phyloP scores from a whole-genome alignment of 2,797 vertebrate genomes.

The Rhodeus uyekii region DNA sequence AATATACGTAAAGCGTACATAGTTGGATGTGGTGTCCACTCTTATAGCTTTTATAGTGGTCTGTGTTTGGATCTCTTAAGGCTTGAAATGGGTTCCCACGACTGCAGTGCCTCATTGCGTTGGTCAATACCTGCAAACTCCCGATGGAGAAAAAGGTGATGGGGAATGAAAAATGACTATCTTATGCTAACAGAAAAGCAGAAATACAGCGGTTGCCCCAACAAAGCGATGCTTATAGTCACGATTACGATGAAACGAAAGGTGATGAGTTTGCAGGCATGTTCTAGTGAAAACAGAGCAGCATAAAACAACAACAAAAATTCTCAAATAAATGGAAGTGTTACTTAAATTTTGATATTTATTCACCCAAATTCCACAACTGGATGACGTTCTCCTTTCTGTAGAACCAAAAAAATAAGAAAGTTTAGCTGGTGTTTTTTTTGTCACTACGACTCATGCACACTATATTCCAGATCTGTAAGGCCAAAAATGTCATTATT shows the following conservation, averaged over 20 bases:
- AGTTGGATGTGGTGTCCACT: conserved; percentile 62
- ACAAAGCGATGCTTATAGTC: background rate
- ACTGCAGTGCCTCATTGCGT: conserved; percentile 58
- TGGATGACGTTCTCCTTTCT: background rate
- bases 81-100: conserved; percentile 68
- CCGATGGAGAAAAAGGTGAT: background rate
- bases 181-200: background rate
- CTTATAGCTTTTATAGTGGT: conserved; percentile 61
- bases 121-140: conserved; percentile 39
- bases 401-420: background rate
- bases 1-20: conserved; percentile 58
- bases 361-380: background rate
- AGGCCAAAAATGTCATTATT: background rate
- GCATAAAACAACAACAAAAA: conserved; percentile 31
- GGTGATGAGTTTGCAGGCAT: conserved; percentile 5
- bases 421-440: background rate
- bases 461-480: background rate
- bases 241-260: background rate
- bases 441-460: background rate
- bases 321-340: conserved; percentile 57
- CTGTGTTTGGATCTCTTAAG: conserved; percentile 69
- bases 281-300: conserved; percentile 63
- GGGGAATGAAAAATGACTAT: background rate
- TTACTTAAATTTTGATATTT: conserved; percentile 42
- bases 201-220: background rate